Percentiles rank a stretch among this genome's conserved stretches.
phyloP scores from a whole-genome alignment of 2,113 vertebrate genomes.

The Climacteris rufus region DNA sequence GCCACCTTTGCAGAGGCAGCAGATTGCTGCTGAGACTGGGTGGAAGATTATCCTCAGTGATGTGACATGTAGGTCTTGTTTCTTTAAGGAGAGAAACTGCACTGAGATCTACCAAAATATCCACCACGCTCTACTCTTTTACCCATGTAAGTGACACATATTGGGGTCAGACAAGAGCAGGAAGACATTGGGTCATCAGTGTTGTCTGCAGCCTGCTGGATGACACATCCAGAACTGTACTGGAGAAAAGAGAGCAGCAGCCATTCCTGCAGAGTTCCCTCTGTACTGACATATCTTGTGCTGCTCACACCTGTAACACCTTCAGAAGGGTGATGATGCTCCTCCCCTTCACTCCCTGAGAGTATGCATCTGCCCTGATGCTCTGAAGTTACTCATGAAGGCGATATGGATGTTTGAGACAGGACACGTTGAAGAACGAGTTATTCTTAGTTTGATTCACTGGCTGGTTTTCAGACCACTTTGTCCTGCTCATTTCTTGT shows the following conservation, averaged over 20 bases:
- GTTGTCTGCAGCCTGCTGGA: background rate
- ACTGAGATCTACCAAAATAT: background rate
- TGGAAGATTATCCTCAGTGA: background rate
- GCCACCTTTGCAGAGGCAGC: background rate
- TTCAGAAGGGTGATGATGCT: background rate
- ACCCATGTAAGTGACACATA: background rate
- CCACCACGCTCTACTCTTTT: background rate
- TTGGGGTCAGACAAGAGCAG: background rate
- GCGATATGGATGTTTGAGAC: background rate
- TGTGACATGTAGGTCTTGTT: background rate
- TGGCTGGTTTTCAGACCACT: background rate
- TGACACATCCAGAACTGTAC: background rate
- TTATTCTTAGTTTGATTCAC: background rate
- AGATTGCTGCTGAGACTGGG: background rate
- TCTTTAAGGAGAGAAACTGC: background rate
- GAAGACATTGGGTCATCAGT: background rate
- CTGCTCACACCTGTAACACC: background rate
- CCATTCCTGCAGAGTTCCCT: background rate
- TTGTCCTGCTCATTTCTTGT: background rate
- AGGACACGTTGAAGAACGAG: background rate
- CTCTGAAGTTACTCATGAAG: background rate
- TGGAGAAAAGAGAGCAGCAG: background rate
- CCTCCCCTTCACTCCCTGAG: background rate
- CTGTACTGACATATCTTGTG: background rate
- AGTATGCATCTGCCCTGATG: background rate